A percentile compares a stretch with the other conserved stretches of the same genome.
Conservation (phyloP, 2,888 invertebrate genomes). For the Eurytoma adleriae region DNA sequence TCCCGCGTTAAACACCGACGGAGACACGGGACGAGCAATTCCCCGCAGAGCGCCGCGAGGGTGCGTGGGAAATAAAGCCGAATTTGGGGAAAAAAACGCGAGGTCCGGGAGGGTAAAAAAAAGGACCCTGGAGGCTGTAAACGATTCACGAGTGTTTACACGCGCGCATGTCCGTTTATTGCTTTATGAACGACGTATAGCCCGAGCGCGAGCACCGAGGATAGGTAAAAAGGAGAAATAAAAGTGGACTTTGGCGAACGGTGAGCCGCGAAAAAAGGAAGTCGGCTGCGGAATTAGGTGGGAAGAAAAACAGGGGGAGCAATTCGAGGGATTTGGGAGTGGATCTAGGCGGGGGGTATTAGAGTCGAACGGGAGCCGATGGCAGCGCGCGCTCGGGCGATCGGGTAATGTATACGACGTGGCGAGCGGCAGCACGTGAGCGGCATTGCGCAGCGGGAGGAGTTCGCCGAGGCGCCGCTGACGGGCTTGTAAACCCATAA, state of each 20-base stretch:
- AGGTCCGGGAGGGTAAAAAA: neutral
- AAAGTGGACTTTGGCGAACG: no score
- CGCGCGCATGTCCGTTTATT: slow-evolving; percentile 62
- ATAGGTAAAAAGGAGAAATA: no score
- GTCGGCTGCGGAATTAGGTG: no score
- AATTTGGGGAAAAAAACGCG: slow-evolving; percentile 7
- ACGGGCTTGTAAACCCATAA: slow-evolving; percentile 74
- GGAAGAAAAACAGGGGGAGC: no score
- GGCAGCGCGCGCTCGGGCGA: slow-evolving; percentile 5
- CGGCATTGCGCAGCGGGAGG: slow-evolving; percentile 17
- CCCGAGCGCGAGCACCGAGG: neutral
- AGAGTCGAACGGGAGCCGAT: slow-evolving; percentile 8
- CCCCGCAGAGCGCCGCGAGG: neutral
- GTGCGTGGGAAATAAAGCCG: slow-evolving; percentile 61
- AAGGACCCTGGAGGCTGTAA: slow-evolving; percentile 62
- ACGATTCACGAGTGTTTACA: slow-evolving; percentile 62
- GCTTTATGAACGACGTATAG: slow-evolving; percentile 62
- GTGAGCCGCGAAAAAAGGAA: no score
- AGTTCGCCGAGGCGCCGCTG: slow-evolving; percentile 61
- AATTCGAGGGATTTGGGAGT: no score
- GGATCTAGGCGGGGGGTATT: neutral
- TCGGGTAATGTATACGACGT: slow-evolving; percentile 24
- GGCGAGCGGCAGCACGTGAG: slow-evolving; percentile 23
- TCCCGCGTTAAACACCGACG: no score
- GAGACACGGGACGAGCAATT: neutral